Conservation (phyloP, 2,888 invertebrate genomes). For the Drosophila hamatofila region DNA sequence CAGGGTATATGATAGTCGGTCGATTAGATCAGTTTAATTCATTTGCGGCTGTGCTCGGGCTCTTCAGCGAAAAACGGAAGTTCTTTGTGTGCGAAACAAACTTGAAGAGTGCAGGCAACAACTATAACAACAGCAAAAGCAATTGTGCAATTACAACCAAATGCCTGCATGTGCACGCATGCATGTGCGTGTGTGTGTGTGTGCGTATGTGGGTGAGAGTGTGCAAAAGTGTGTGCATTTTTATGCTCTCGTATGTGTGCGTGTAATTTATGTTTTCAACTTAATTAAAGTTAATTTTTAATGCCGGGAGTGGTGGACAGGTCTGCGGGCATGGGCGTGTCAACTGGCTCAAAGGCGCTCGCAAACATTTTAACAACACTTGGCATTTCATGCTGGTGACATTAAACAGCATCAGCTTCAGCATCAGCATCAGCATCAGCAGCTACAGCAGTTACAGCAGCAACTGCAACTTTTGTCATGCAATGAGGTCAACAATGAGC, state of each 20-base stretch:
- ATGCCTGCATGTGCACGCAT: conserved; percentile 25
- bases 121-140: conserved; percentile 27
- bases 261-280: conserved; percentile 81
- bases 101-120: conserved; percentile 45
- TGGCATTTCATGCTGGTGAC: conserved; percentile 78
- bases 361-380: conserved; percentile 80
- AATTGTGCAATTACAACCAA: conserved; percentile 57
- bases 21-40: conserved; percentile 9
- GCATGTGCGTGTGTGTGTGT: conserved; percentile 17
- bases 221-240: conserved; percentile 43
- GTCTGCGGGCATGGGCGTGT: conserved; percentile 60
- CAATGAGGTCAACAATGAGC: conserved; percentile 76
- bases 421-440: conserved; percentile 15
- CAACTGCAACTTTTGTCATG: conserved; percentile 71
- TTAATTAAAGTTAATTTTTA: conserved; percentile 83
- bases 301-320: conserved; percentile 65
- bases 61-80: conserved; percentile 25
- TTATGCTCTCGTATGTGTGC: conserved; percentile 62
- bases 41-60: conserved; percentile 22
- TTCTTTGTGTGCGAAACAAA: conserved; percentile 35
- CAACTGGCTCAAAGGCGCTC: conserved; percentile 75
- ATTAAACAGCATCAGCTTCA: conserved; percentile 67
- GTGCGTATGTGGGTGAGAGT: conserved; percentile 16
- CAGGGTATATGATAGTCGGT: conserved; percentile 1
- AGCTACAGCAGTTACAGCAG: conserved; percentile 12